A percentile compares a stretch with the other conserved stretches of the same genome.
Conservation (phyloP, 2,113 vertebrate species). For the Megaceryle torquata region DNA sequence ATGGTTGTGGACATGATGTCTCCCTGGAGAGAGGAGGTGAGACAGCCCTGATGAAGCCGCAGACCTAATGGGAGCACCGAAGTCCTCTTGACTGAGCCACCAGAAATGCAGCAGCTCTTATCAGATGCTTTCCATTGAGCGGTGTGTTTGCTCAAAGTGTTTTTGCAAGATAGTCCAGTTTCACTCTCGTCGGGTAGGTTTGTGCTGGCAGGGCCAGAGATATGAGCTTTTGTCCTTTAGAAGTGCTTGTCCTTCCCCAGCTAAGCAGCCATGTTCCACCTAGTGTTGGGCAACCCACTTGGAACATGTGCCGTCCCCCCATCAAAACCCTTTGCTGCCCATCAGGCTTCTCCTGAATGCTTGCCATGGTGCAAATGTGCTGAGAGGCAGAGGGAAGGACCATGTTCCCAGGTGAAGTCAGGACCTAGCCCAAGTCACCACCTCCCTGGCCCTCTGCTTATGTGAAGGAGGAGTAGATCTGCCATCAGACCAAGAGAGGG, state of each 20-base stretch:
- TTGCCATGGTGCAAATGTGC: background rate
- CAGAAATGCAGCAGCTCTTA: conserved; percentile 42
- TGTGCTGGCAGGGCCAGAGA: conserved; percentile 44
- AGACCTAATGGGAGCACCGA: background rate
- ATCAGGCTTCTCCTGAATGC: background rate
- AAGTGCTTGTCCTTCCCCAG: conserved; percentile 40
- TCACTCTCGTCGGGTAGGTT: conserved; percentile 65
- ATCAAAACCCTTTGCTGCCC: background rate
- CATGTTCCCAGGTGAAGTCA: background rate
- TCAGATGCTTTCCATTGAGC: conserved; percentile 65
- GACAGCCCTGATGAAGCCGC: background rate
- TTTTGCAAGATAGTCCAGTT: conserved; percentile 84
- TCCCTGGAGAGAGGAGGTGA: background rate
- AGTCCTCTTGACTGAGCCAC: conserved; percentile 9
- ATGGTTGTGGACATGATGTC: conserved; percentile 81
- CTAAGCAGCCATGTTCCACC: background rate
- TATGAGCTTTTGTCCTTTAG: conserved; percentile 67
- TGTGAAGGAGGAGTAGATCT: background rate
- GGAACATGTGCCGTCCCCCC: background rate
- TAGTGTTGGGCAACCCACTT: background rate
- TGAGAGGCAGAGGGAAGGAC: background rate
- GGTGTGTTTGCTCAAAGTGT: conserved; percentile 78
- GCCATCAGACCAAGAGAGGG: too few relatives aligned
- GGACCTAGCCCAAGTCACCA: background rate
- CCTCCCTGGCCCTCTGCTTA: background rate